Evolutionary conservation across 2,113 vertebrate species (phyloP).

Genomic region (Chionomys nivalis): DNA sequence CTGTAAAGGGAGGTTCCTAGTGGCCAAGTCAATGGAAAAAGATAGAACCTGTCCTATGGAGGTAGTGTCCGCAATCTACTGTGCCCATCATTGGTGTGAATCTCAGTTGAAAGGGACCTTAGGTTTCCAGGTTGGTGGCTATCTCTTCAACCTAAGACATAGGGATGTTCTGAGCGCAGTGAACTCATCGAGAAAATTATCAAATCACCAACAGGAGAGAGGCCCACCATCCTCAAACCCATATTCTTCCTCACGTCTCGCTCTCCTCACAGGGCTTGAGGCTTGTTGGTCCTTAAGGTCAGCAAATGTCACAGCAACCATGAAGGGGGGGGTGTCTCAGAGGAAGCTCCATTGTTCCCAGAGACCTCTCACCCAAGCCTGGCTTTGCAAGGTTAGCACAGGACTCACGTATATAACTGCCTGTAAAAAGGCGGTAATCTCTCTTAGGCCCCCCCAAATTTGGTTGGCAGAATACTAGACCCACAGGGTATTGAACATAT

Average conservation of each 20-base stretch:
- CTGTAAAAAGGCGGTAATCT: background rate
- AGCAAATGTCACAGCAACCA: background rate
- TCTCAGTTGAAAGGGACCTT: background rate
- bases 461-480: background rate
- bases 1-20: background rate
- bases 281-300: fast-evolving
- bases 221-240: background rate
- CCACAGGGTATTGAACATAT: background rate
- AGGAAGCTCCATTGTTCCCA: background rate
- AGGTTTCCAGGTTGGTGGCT: background rate
- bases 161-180: no score
- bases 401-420: background rate
- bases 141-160: no score
- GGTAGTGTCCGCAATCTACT: background rate
- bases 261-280: background rate
- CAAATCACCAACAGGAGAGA: background rate
- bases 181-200: background rate
- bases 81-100: background rate
- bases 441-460: background rate
- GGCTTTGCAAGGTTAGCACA: background rate
- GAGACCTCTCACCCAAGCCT: background rate
- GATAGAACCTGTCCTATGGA: background rate
- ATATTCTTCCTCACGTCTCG: background rate
- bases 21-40: background rate
- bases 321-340: background rate